Evolutionary conservation across 1,140 invertebrate species (phyloP).

Genomic region (Lepidurus apus): DNA sequence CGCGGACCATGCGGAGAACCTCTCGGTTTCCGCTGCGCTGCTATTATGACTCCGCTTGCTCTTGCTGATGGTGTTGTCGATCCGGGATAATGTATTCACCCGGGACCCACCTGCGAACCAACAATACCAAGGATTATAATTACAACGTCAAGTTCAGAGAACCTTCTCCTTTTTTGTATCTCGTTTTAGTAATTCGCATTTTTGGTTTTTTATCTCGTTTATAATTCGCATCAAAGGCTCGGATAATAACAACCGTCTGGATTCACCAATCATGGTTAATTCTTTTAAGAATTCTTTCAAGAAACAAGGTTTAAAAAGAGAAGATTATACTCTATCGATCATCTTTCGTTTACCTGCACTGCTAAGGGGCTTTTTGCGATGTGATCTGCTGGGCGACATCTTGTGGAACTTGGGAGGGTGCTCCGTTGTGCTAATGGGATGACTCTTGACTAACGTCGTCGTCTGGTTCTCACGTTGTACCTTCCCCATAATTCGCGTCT

Average conservation of each 20-base stretch:
- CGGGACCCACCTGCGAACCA: not conserved
- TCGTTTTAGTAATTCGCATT: not conserved
- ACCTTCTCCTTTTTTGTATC: not conserved
- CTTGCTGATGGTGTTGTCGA: conserved; percentile 10
- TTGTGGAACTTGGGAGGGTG: not conserved
- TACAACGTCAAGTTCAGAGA: conserved; percentile 13
- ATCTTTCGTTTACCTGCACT: not conserved
- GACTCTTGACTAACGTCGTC: not conserved
- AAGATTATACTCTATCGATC: not conserved
- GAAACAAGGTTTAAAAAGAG: too few species aligned
- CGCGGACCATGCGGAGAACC: not conserved
- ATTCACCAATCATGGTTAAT: not conserved
- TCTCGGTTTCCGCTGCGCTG: not conserved
- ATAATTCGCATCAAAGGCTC: not conserved
- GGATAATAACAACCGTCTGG: not conserved
- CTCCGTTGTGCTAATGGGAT: not conserved
- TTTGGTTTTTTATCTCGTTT: not conserved
- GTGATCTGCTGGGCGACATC: not conserved
- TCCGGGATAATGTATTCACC: not conserved
- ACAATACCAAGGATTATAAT: not conserved
- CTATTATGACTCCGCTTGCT: conserved; percentile 4
- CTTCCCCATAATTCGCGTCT: not conserved
- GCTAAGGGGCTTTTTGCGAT: not conserved
- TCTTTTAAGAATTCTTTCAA: conserved; percentile 9
- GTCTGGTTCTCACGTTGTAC: not conserved